Evolutionary conservation across 2,888 invertebrate genomes (phyloP).

Genomic region (Xylocampa areola): DNA sequence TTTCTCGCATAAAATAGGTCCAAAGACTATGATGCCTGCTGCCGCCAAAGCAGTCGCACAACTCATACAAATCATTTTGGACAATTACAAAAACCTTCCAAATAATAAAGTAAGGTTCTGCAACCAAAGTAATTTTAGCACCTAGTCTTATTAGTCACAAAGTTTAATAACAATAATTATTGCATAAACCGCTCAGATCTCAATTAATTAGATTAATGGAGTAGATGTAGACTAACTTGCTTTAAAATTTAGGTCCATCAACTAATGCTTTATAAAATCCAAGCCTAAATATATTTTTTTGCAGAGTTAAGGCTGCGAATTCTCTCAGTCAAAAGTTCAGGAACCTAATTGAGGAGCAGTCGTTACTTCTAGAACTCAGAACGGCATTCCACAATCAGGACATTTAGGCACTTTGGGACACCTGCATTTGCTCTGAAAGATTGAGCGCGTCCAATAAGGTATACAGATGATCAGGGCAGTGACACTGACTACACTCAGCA

Average conservation of each 20-base stretch:
- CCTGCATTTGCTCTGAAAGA: slow-evolving; percentile 60
- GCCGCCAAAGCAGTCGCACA: slow-evolving; percentile 56
- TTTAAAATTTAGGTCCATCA: neutral
- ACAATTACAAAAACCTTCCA: slow-evolving; percentile 3
- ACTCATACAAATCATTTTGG: slow-evolving; percentile 69
- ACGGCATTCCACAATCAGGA: slow-evolving; percentile 65
- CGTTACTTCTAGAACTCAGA: slow-evolving; percentile 35
- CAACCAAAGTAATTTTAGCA: slow-evolving; percentile 1
- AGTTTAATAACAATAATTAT: neutral
- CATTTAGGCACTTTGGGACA: slow-evolving; percentile 65
- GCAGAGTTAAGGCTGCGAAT: too few relatives aligned
- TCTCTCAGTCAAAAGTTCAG: too few relatives aligned
- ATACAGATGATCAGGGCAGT: slow-evolving; percentile 64
- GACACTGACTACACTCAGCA: slow-evolving; percentile 65
- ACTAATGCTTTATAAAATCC: neutral
- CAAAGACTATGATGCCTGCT: slow-evolving; percentile 58
- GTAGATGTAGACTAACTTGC: neutral
- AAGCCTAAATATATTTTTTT: neutral
- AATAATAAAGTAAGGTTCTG: slow-evolving; percentile 1
- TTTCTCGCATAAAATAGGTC: slow-evolving; percentile 69
- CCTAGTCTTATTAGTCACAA: neutral
- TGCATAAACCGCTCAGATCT: neutral
- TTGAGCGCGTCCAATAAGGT: slow-evolving; percentile 63
- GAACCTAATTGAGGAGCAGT: too few relatives aligned
- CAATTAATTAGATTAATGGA: too few relatives aligned